Percentiles rank a stretch among this genome's conserved stretches.
Conservation (phyloP, 2,113 vertebrate genomes). For the Sceloporus undulatus region DNA sequence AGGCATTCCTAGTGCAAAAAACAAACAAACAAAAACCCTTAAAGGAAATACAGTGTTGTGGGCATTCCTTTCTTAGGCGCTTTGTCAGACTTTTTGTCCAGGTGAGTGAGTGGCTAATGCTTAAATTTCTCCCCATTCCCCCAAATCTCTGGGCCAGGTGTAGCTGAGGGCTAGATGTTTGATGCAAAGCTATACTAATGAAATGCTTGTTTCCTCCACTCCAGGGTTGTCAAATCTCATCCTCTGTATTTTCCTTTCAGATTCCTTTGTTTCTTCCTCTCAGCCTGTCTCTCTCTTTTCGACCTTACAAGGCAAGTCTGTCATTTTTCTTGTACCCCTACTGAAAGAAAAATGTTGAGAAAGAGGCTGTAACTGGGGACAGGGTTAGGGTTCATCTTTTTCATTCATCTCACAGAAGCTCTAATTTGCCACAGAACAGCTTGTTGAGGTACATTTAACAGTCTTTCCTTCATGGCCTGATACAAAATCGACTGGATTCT, state of each 20-base stretch:
- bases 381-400: slow-evolving; percentile 62
- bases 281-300: slow-evolving; percentile 95
- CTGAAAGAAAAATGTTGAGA: slow-evolving; percentile 77
- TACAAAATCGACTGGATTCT: not conserved
- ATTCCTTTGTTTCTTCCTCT: slow-evolving; percentile 94
- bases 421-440: too few relatives aligned
- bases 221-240: slow-evolving; percentile 77
- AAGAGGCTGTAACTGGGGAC: slow-evolving; percentile 77
- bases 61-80: slow-evolving; percentile 25
- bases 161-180: not conserved
- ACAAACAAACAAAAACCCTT: too few relatives aligned
- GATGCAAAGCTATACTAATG: slow-evolving; percentile 21
- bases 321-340: slow-evolving; percentile 83
- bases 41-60: not conserved
- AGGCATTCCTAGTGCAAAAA: too few relatives aligned
- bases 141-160: not conserved
- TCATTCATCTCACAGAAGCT: slow-evolving; percentile 41
- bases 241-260: slow-evolving; percentile 90
- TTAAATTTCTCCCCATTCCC: slow-evolving; percentile 13
- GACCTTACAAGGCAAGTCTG: slow-evolving; percentile 95
- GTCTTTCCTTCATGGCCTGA: too few relatives aligned
- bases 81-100: slow-evolving; percentile 44
- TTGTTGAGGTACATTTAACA: not conserved
- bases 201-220: slow-evolving; percentile 44
- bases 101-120: slow-evolving; percentile 61